Evolutionary conservation across 2,797 vertebrate species (phyloP).

Genomic region (Premnoplex brunnescens): DNA sequence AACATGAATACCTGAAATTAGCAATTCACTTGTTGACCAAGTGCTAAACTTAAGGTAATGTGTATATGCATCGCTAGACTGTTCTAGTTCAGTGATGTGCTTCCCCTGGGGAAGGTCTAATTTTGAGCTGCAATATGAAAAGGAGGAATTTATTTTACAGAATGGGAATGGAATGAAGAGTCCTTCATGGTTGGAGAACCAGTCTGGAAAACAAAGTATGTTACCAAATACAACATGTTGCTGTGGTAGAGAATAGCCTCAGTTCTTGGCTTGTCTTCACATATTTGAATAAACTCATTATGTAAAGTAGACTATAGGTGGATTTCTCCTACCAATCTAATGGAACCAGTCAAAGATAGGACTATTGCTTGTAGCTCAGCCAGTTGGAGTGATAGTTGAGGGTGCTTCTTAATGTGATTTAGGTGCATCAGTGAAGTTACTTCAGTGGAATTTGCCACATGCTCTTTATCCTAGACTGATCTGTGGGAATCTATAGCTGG

Average conservation of each 20-base stretch:
- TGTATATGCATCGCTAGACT: background rate
- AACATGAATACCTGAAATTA: background rate
- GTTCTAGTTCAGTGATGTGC: background rate
- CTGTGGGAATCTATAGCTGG: background rate
- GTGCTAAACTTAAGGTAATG: background rate
- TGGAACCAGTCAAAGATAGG: background rate
- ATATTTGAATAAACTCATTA: background rate
- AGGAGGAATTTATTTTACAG: background rate
- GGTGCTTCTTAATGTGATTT: background rate
- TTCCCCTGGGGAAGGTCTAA: background rate
- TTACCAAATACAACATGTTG: background rate
- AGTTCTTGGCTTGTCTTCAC: background rate
- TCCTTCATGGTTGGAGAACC: background rate
- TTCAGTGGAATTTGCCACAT: background rate
- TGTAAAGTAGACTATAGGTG: background rate
- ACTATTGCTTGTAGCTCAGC: background rate
- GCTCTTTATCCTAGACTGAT: background rate
- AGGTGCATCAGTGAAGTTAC: background rate
- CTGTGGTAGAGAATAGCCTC: background rate
- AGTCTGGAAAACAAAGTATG: background rate
- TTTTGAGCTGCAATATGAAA: background rate
- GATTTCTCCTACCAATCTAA: background rate
- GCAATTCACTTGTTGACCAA: background rate
- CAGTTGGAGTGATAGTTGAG: background rate
- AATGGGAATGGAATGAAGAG: background rate